Evolutionary conservation across 2,113 vertebrate genomes (phyloP).

Genomic region (Nycticebus coucang): DNA sequence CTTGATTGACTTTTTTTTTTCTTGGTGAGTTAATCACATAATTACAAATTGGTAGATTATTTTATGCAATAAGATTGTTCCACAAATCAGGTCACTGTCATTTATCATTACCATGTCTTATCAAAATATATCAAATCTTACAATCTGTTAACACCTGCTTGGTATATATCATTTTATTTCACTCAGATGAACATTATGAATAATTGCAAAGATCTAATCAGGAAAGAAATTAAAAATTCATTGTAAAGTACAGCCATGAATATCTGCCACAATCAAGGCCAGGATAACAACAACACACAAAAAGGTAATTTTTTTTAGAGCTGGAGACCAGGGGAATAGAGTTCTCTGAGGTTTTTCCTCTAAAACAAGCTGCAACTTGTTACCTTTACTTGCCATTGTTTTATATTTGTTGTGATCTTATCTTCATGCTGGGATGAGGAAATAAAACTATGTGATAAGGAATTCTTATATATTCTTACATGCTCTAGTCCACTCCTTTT

Average conservation of each 20-base stretch:
- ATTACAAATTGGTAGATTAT: constrained; percentile 78
- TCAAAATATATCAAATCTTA: constrained; percentile 63
- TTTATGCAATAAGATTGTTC: constrained; percentile 71
- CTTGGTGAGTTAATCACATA: constrained; percentile 74
- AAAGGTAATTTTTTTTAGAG: not conserved
- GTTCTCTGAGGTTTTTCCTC: not conserved
- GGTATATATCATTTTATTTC: constrained; percentile 29
- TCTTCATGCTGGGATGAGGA: not conserved
- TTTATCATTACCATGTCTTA: constrained; percentile 75
- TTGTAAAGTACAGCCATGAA: not conserved
- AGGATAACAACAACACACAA: not conserved
- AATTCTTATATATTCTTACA: not conserved
- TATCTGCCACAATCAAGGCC: not conserved
- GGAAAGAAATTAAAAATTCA: constrained; percentile 61
- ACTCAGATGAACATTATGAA: constrained; percentile 41
- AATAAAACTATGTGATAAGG: not conserved
- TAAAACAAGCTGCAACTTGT: not conserved
- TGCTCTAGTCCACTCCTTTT: not conserved
- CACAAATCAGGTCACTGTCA: constrained; percentile 81
- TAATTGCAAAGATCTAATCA: not conserved
- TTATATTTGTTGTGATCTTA: not conserved
- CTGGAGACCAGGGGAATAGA: not conserved
- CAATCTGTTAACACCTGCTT: constrained; percentile 27
- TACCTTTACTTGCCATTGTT: not conserved
- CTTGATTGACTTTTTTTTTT: constrained; percentile 70